These are phyloP conservation scores for Meles meles DNA, from an alignment of 2,113 vertebrate genomes.

Conservation along the genomic window DNA sequence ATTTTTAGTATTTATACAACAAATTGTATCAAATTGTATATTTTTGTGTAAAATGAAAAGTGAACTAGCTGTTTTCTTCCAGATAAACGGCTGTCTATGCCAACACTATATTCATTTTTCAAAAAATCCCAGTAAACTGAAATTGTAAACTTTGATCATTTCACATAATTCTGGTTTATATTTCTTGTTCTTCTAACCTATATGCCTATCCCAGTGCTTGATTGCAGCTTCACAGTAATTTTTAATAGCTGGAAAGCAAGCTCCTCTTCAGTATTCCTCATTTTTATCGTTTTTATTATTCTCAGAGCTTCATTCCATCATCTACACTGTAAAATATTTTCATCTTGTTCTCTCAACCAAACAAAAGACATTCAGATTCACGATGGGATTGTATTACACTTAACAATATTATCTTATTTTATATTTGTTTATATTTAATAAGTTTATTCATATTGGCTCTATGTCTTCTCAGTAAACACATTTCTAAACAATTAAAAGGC, in stretches of 20 bases:
- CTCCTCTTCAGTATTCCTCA: neutral
- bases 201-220: neutral
- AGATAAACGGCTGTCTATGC: neutral
- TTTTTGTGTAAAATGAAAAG: neutral
- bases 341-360: neutral
- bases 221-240: neutral
- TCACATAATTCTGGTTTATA: neutral
- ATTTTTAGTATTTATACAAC: neutral
- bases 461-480: neutral
- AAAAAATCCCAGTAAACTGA: neutral
- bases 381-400: neutral
- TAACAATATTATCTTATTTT: conserved; percentile 1
- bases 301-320: neutral
- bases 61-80: neutral
- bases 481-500: neutral
- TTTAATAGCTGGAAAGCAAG: neutral
- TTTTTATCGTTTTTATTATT: neutral
- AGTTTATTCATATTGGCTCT: neutral
- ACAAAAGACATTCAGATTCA: neutral
- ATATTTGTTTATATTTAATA: conserved; percentile 4
- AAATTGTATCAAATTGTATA: neutral
- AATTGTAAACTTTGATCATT: neutral
- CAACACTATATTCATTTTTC: neutral
- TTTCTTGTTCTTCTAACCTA: neutral
- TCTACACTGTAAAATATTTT: neutral